phyloP scores from a whole-genome alignment of 2,888 invertebrate species.

The Ormyrus rosae region DNA sequence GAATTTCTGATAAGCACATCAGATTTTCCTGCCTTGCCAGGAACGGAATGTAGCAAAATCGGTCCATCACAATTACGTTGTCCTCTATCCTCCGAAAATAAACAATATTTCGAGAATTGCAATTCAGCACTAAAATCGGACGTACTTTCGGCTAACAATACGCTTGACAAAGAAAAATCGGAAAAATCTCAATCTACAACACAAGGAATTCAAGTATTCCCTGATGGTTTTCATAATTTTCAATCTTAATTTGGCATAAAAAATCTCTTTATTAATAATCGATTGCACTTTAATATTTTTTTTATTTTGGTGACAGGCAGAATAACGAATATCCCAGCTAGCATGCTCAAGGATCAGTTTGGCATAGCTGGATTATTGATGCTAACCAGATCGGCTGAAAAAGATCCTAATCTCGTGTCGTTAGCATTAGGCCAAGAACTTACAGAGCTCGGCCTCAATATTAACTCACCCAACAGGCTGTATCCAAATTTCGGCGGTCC shows the following conservation, averaged over 20 bases:
- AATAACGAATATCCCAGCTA: slow-evolving; percentile 98
- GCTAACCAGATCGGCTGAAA: slow-evolving; percentile 98
- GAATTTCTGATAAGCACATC: slow-evolving; percentile 99
- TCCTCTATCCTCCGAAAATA: slow-evolving; percentile 74
- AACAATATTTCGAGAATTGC: slow-evolving; percentile 74
- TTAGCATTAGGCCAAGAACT: slow-evolving; percentile 98
- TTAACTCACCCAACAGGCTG: slow-evolving; percentile 98
- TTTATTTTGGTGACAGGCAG: slow-evolving; percentile 80
- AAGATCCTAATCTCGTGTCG: slow-evolving; percentile 96
- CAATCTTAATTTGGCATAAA: not conserved
- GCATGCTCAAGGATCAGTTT: slow-evolving; percentile 99
- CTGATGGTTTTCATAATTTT: slow-evolving; percentile 83
- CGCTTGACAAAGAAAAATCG: slow-evolving; percentile 70
- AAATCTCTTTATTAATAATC: not conserved
- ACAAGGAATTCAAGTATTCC: slow-evolving; percentile 95
- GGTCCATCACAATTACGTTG: slow-evolving; percentile 81
- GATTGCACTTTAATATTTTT: not conserved
- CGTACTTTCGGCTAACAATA: slow-evolving; percentile 72
- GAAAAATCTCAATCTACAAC: slow-evolving; percentile 75
- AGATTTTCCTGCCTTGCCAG: slow-evolving; percentile 99
- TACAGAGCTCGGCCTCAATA: slow-evolving; percentile 97
- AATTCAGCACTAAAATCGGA: slow-evolving; percentile 75
- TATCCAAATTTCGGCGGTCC: slow-evolving; percentile 99
- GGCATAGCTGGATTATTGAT: slow-evolving; percentile 99
- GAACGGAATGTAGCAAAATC: slow-evolving; percentile 84